These are phyloP conservation scores for Epicauta chinensis DNA, from an alignment of 1,140 invertebrate species.

Conservation along the genomic window DNA sequence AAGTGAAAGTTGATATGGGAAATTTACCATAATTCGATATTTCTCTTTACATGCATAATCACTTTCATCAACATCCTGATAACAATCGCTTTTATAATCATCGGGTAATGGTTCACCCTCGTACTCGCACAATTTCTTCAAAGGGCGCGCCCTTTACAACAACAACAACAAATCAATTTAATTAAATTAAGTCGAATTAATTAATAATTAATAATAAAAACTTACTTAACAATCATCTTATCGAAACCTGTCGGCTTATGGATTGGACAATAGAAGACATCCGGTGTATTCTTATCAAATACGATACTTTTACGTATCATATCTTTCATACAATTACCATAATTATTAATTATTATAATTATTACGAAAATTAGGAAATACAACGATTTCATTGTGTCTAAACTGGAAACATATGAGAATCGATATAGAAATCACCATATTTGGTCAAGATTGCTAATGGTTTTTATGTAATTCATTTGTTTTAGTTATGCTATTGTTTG, in stretches of 20 bases:
- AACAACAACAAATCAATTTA: background rate
- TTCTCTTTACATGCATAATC: slow-evolving; percentile 79
- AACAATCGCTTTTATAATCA: slow-evolving; percentile 75
- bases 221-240: slow-evolving; percentile 57
- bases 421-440: too few species aligned
- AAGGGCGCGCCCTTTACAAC: slow-evolving; percentile 53
- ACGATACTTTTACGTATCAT: slow-evolving; percentile 77
- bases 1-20: too few species aligned
- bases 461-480: too few species aligned
- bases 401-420: too few species aligned
- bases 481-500: too few species aligned
- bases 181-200: background rate
- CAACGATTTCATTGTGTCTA: too few species aligned
- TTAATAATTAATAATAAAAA: slow-evolving; percentile 2
- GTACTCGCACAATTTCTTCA: slow-evolving; percentile 70
- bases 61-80: slow-evolving; percentile 73
- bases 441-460: too few species aligned
- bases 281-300: slow-evolving; percentile 74
- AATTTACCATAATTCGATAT: slow-evolving; percentile 71
- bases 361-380: too few species aligned
- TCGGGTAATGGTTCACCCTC: slow-evolving; percentile 62
- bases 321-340: slow-evolving; percentile 46
- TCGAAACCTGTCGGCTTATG: slow-evolving; percentile 66
- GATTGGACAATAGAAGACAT: slow-evolving; percentile 77
- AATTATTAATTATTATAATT: background rate